Percentiles rank a stretch among this genome's conserved stretches.
phyloP scores from a whole-genome alignment of 2,797 vertebrate species.

The Catostomus latipinnis region DNA sequence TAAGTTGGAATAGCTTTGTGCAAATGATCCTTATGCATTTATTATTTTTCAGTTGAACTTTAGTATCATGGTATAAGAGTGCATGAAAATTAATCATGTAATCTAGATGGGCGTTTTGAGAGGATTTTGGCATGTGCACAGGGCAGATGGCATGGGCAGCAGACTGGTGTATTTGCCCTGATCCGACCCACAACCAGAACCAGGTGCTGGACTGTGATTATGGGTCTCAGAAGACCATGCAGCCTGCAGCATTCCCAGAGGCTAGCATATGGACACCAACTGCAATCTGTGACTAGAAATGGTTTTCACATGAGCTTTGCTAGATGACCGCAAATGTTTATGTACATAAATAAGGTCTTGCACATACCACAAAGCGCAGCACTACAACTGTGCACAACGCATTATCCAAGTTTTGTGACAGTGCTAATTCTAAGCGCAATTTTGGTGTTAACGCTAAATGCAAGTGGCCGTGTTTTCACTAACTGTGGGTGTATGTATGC shows the following conservation, averaged over 20 bases:
- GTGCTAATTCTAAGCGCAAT: no score
- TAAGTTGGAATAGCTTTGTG: background rate
- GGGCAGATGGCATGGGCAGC: slow-evolving; percentile 39
- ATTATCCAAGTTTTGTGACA: no score
- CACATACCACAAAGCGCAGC: background rate
- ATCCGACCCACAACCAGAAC: slow-evolving; percentile 51
- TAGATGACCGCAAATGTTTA: background rate
- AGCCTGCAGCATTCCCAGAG: slow-evolving; percentile 50
- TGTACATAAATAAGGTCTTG: background rate
- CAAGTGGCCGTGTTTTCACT: no score
- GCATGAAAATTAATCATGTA: background rate
- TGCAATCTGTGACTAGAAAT: slow-evolving; percentile 38
- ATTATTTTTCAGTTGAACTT: no score
- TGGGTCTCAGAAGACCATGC: slow-evolving; percentile 46
- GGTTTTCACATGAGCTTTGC: slow-evolving; percentile 16
- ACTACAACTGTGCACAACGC: no score
- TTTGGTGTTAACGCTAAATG: no score
- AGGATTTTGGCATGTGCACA: slow-evolving; percentile 25
- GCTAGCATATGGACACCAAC: slow-evolving; percentile 58
- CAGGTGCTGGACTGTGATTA: slow-evolving; percentile 53
- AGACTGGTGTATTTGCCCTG: slow-evolving; percentile 32
- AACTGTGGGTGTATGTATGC: no score
- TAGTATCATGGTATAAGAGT: background rate
- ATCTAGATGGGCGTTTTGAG: background rate
- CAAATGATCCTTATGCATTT: background rate